Base-by-base conservation (phyloP, 2,797 vertebrate genomes). In the Notamacropus eugenii region DNA sequence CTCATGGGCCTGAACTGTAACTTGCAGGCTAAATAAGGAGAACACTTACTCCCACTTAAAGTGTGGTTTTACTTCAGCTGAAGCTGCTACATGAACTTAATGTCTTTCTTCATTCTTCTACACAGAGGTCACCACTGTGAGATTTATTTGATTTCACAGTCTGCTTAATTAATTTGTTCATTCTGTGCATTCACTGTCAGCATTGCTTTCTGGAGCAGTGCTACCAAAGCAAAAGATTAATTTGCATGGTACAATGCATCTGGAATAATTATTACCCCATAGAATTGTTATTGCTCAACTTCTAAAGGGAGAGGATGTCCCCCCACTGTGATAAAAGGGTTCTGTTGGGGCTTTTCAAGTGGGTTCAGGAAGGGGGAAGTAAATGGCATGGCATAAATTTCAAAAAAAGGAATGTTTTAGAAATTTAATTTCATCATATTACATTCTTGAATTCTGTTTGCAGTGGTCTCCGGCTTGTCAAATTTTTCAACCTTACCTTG, bases 91-190 rank as follows among this genome's bases (percentile, higher is more conserved):
- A 54, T 95, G 97, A 98, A 57, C 97, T 97, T 98, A 95, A 97
- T 94, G 95, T 95, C 96, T 98, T 58, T 93, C 97, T 98, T 97
- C 95, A 96, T 97, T 97, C 95, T 56, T 95, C 94, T 95, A 97
- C 97, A 95, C 59, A 16, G 97, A 97, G 98, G 98, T 98, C 98
- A 96, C 97, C 62, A 97, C 98, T 98, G 97, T 55, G 98, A 98
- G 98, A 98, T 98, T 98, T 97, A 98, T 98, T 98, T 98, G 98
- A 98, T 98, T 98, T 98, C 97, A 93, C 97, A 97, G 98, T 97
- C 97, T 97, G 97, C 94, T 95, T 98, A 98, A 98, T 98, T 98
- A 99, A 98, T 98, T 98, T 98, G 98, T 96, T 98, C 98, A 58
- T 98, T 98, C 97, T 92, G 96, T 97, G 95, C 96, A 11, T 62